Evolutionary conservation across 1,140 invertebrate species (phyloP).

Genomic region (Tetranychus cinnabarinus): DNA sequence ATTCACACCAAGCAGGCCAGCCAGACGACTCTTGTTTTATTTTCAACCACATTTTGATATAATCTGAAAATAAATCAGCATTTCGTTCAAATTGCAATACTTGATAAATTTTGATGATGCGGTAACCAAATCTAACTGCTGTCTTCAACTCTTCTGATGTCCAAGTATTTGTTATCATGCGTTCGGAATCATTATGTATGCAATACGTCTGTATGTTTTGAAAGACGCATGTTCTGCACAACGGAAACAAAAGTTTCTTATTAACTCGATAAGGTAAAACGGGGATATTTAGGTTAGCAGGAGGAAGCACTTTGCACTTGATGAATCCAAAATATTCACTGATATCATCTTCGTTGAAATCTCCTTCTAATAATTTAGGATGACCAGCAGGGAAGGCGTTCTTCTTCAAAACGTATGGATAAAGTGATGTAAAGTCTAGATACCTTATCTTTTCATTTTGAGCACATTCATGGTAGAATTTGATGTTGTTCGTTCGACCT

Average conservation of each 20-base stretch:
- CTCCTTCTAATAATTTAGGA: neutral
- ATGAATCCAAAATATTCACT: neutral
- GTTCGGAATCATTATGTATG: neutral
- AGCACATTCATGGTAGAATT: neutral
- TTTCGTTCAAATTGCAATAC: neutral
- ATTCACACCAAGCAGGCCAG: conserved; percentile 4
- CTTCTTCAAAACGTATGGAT: conserved; percentile 2
- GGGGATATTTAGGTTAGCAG: too few relatives aligned
- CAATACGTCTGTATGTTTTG: neutral
- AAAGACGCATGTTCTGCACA: neutral
- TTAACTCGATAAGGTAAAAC: too few relatives aligned
- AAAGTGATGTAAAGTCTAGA: conserved; percentile 4
- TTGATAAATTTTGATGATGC: neutral
- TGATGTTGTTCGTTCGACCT: too few relatives aligned
- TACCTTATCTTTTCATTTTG: neutral
- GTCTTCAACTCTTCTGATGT: neutral
- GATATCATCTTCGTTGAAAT: neutral
- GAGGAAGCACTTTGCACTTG: too few relatives aligned
- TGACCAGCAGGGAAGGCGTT: conserved; percentile 1
- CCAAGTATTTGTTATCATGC: neutral
- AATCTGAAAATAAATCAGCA: neutral
- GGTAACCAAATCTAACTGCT: neutral
- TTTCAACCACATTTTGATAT: conserved; percentile 14
- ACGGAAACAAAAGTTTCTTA: too few relatives aligned
- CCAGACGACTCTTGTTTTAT: conserved; percentile 13